Evolutionary conservation across 2,888 invertebrate species (phyloP).

Genomic region (Erpobdella octoculata): DNA sequence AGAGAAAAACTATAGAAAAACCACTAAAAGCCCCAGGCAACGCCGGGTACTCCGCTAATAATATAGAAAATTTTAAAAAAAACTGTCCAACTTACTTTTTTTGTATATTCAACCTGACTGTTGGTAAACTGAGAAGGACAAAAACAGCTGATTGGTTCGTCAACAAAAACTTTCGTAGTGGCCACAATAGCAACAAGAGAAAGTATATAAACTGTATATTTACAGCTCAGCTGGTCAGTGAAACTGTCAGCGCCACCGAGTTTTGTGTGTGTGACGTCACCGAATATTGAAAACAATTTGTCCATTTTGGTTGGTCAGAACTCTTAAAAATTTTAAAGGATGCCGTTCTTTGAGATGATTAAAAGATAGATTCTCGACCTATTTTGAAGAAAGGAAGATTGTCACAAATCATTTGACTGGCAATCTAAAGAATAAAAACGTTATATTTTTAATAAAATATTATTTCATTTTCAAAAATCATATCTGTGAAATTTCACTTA

Average conservation of each 20-base stretch:
- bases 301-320: no score
- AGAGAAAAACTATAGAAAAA: not conserved
- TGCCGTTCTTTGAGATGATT: no score
- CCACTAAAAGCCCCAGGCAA: no score
- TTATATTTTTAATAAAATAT: no score
- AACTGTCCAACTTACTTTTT: conserved; percentile 41
- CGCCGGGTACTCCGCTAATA: not conserved
- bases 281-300: conserved; percentile 18
- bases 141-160: conserved; percentile 36
- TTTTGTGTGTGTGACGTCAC: conserved; percentile 28
- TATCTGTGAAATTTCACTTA: no score
- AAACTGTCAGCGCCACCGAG: conserved; percentile 34
- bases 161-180: conserved; percentile 48
- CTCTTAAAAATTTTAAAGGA: no score
- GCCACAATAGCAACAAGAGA: conserved; percentile 28
- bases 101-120: conserved; percentile 36
- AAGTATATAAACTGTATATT: conserved; percentile 33
- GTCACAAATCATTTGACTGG: no score
- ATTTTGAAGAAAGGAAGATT: no score
- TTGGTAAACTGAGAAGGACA: conserved; percentile 35
- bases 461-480: no score
- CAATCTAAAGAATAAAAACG: no score
- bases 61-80: not conserved
- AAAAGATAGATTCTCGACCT: no score
- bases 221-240: conserved; percentile 33